Evolutionary conservation across 2,797 vertebrate species (phyloP), one percentile per base, ranked within the genome.

Genomic region (Micrastur ruficollis): DNA sequence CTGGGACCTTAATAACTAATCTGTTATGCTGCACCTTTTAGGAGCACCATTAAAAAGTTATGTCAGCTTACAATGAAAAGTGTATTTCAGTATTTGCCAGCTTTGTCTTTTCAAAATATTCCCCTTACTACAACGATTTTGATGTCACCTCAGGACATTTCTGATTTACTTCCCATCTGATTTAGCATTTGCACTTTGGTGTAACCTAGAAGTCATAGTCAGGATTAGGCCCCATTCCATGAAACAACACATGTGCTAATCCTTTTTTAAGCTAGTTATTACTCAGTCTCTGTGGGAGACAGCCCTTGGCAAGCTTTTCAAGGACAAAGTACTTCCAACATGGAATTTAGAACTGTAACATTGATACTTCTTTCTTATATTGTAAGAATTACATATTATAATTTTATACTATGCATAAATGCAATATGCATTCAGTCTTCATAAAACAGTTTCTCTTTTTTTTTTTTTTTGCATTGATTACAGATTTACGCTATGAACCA

Each of bases 261-360:
- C 71, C 61, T 84, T 92, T 93, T 89, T 80, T 62, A 93, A 97
- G 56, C 70, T 31, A 53, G 67, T 49, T 85, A 89, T 95, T 92
- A 86, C 47, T 73, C 83, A 53, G 74, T 25, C 47, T 84, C 91
- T 42, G 70, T 73, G 55, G 86, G 81, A 94, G 67, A 82, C 36
- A 87, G 90, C 86, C 76, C 63, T 82, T 80, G 53, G 83, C 67
- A 95, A 89, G 73, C 55, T 96, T 76, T 82, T 82, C 88, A 91
- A 97, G 93, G 82, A 88, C 93, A 79, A 93, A 90, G 50, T 26
- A 70, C 53, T 91, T 90, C 53, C 34, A 90, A 44, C 6, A 68
- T 0, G 0, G 55, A 81, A 71, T 95, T 84, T 36, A 36, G 25
- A 92, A 70, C 6, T 23, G 20, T 56, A 83, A 82, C 58, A 78